Evolutionary conservation across 1,140 invertebrate genomes (phyloP).

Genomic region (Drosophila busckii): DNA sequence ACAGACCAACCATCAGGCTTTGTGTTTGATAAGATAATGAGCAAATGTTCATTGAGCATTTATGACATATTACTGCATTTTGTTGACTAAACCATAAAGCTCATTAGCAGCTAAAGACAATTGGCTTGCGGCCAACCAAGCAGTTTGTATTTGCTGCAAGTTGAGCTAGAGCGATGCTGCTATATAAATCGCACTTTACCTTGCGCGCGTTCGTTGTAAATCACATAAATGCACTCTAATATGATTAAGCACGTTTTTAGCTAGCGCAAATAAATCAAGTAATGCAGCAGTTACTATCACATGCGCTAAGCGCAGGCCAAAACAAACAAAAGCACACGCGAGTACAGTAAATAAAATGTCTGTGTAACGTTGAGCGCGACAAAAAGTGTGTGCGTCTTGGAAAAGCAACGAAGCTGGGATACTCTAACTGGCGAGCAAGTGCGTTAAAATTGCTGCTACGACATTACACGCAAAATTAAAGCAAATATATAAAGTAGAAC

Average conservation of each 20-base stretch:
- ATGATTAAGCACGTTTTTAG: conserved; percentile 75
- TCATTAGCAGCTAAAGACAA: conserved; percentile 5
- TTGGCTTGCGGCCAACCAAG: background rate
- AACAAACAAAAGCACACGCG: conserved; percentile 21
- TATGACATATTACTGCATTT: conserved; percentile 44
- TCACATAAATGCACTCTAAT: conserved; percentile 75
- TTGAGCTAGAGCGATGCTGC: too few species aligned
- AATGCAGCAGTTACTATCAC: conserved; percentile 29
- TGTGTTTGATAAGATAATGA: conserved; percentile 26
- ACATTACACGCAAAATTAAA: too few species aligned
- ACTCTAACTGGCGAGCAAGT: conserved; percentile 19
- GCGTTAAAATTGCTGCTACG: too few species aligned
- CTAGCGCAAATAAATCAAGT: conserved; percentile 72
- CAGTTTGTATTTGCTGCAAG: background rate
- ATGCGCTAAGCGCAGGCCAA: background rate
- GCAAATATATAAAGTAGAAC: background rate
- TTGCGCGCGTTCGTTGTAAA: too few species aligned
- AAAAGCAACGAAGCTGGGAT: conserved; percentile 8
- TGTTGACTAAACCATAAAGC: conserved; percentile 5
- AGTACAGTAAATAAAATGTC: conserved; percentile 32
- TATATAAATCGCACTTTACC: too few species aligned
- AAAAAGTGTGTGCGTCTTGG: conserved; percentile 35
- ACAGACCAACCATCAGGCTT: too few species aligned
- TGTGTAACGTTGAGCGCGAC: conserved; percentile 42
- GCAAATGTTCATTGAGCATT: conserved; percentile 35